Evolutionary conservation across 2,113 vertebrate genomes (phyloP).

Genomic region (Pristiophorus japonicus): DNA sequence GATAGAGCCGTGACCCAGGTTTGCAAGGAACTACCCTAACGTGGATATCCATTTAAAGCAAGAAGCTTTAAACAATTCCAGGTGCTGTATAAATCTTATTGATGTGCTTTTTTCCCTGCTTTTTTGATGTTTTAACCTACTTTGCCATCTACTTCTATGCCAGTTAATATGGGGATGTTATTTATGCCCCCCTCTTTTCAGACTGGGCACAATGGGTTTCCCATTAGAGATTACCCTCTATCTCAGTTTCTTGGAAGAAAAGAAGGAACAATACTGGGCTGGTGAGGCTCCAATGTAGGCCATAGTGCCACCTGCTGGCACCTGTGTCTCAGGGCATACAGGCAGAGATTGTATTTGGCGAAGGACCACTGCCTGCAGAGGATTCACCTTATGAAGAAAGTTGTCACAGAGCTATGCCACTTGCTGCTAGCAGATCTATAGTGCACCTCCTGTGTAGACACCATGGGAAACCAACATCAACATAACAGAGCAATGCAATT

Average conservation of each 20-base stretch:
- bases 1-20: not conserved
- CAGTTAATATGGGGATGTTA: not conserved
- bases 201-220: not conserved
- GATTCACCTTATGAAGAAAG: not conserved
- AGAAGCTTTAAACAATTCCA: not conserved
- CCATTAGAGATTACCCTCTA: not conserved
- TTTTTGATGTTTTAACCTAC: not conserved
- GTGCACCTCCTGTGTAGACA: not conserved
- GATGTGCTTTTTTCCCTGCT: not conserved
- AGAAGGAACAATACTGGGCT: not conserved
- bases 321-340: not conserved
- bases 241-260: not conserved
- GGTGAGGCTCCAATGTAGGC: not conserved
- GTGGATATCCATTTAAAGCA: not conserved
- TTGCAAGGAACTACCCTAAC: not conserved
- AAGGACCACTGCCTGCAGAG: not conserved
- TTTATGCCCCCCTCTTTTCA: not conserved
- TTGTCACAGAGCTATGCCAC: too few relatives aligned
- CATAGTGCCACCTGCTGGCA: not conserved
- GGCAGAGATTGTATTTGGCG: not conserved
- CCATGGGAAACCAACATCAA: not conserved
- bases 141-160: too few relatives aligned
- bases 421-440: not conserved
- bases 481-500: not conserved
- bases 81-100: not conserved